phyloP scores from a whole-genome alignment of 2,888 invertebrate species.

The Octonoba sinensis region DNA sequence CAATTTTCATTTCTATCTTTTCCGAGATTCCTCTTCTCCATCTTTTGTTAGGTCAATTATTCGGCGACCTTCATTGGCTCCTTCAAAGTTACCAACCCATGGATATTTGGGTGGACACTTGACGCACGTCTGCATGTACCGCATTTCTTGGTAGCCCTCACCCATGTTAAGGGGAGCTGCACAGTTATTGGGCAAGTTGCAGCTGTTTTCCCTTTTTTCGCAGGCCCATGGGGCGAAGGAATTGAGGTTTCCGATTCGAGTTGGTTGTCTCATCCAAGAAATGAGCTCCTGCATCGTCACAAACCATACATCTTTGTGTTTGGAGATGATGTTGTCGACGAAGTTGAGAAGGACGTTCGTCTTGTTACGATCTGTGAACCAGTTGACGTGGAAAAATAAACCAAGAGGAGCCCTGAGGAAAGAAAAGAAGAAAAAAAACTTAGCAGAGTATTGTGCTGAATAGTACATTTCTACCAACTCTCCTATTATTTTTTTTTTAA shows the following conservation, averaged over 20 bases:
- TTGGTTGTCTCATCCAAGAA: constrained; percentile 66
- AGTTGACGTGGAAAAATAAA: constrained; percentile 67
- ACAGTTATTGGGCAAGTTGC: constrained; percentile 64
- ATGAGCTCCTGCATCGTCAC: constrained; percentile 67
- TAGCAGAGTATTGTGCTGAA: too few species aligned
- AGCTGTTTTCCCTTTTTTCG: constrained; percentile 72
- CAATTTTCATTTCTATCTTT: background rate
- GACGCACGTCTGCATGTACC: constrained; percentile 83
- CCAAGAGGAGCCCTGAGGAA: constrained; percentile 66
- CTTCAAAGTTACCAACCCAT: constrained; percentile 76
- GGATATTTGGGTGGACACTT: constrained; percentile 88
- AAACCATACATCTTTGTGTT: constrained; percentile 67
- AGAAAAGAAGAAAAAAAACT: background rate
- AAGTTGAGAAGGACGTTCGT: constrained; percentile 67
- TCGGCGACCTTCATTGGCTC: constrained; percentile 34
- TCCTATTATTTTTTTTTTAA: too few species aligned
- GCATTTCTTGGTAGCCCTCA: constrained; percentile 67
- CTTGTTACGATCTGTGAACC: constrained; percentile 65
- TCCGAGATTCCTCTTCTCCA: background rate
- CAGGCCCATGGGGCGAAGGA: constrained; percentile 62
- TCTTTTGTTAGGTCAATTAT: constrained; percentile 42
- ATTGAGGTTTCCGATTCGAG: constrained; percentile 40
- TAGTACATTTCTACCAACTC: too few species aligned
- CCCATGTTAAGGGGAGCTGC: constrained; percentile 78
- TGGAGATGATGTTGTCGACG: constrained; percentile 63